These are phyloP conservation scores for Cylindroiulus punctatus DNA, from an alignment of 2,888 invertebrate species.

Conservation along the genomic window DNA sequence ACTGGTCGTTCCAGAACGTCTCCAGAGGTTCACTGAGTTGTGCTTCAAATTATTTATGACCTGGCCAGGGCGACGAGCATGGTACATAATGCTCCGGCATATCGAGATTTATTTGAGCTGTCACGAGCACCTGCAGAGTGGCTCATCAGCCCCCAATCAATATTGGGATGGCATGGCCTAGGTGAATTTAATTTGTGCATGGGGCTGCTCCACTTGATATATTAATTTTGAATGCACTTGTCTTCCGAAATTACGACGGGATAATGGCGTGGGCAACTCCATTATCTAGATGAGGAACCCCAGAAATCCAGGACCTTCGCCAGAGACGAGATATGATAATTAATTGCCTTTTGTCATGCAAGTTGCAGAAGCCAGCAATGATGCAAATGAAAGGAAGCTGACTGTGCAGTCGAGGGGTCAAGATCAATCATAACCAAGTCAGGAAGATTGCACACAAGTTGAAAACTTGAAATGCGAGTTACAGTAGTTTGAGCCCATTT, in stretches of 20 bases:
- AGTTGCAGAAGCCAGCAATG: neutral
- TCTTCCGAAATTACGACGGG: neutral
- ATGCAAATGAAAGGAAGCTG: neutral
- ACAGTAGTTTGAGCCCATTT: too few relatives aligned
- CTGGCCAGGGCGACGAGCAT: neutral
- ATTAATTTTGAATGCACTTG: conserved; percentile 40
- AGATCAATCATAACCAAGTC: neutral
- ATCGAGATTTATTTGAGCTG: neutral
- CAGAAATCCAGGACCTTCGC: conserved; percentile 35
- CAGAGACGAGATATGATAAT: neutral
- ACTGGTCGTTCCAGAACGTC: neutral
- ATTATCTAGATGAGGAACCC: neutral
- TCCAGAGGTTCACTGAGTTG: conserved; percentile 8
- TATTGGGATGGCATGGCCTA: neutral
- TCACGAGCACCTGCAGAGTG: conserved; percentile 22
- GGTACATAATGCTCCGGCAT: neutral
- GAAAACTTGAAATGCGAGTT: too few relatives aligned
- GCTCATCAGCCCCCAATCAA: conserved; percentile 10
- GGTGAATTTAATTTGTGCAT: neutral
- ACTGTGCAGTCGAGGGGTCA: neutral
- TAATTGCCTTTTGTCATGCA: conserved; percentile 22
- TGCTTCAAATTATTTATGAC: conserved; percentile 30
- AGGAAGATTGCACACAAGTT: neutral
- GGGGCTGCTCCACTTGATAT: neutral
- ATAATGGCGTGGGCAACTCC: neutral